Base-by-base conservation (phyloP, 37 sponge, comb jelly and placozoan species). In the Agelas oroides region DNA sequence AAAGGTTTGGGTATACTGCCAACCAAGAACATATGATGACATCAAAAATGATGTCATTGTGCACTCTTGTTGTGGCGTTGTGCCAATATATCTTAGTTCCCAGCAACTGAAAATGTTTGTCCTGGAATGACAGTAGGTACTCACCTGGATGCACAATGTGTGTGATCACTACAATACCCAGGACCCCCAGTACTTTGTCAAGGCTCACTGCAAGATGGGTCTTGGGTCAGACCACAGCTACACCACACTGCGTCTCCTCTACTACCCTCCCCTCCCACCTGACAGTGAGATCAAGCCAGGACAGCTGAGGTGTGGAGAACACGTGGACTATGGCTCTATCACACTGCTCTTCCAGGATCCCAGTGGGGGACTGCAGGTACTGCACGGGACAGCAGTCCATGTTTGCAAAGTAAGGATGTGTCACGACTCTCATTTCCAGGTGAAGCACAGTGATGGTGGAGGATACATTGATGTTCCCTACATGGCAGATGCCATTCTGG, bases 261-360 rank as follows among this genome's bases (percentile, higher is more conserved):
- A 87, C 80, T 92, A 92, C 76, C 92, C 92, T 64, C 84, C 92
- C 23, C 40, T 92, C n/a, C 59, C 67, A 19, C 21, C 69, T 25
- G 34, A 14, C 52, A 28, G 16, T 0, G 38, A 27, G 24, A 57
- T 92, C 59, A 87, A 87, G 52, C 78, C 87, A 34, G 92, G 92
- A 0, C 92, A 91, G 59, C 77, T 91, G 54, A 59, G 92, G 2
- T 91, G 92, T 86, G 92, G 92, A n/a, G 92, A 91, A 27, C 92
- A 91, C 63, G 87, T 87, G 33, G 92, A 91, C 68, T 91, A 86
- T 71, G 92, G 92, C 12, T 91, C 92, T 31, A 83, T 91, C 46
- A 91, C 92, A 37, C 84, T 91, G 3, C 87, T 91, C 67, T 91
- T 91, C 59, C 92, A 86, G 46, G 87, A 91, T 37, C 65, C 83